These are phyloP conservation scores for Antennarius maculatus DNA, from an alignment of 2,797 vertebrate genomes.

Conservation along the genomic window DNA sequence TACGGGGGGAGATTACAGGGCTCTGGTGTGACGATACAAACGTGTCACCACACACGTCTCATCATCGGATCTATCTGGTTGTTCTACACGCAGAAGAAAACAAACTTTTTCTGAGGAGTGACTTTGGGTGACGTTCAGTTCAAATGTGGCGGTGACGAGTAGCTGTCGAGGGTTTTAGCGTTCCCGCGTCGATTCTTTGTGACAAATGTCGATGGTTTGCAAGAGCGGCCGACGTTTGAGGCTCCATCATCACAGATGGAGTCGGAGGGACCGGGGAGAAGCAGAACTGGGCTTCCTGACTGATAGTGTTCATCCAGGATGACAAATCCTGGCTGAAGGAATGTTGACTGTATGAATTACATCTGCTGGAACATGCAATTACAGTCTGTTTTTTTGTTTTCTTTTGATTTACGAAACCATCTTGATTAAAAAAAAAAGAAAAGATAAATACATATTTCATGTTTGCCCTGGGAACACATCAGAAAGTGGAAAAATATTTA, in stretches of 20 bases:
- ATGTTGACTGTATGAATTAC: constrained; percentile 30
- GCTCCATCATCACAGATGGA: constrained; percentile 44
- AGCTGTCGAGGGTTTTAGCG: constrained; percentile 21
- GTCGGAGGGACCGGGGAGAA: constrained; percentile 29
- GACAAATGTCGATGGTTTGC: constrained; percentile 46
- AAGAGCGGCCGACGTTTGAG: constrained; percentile 53
- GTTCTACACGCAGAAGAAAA: constrained; percentile 53
- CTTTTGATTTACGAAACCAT: constrained; percentile 30
- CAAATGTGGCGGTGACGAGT: constrained; percentile 27
- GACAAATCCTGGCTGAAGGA: background rate
- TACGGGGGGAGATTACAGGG: constrained; percentile 71
- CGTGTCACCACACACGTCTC: constrained; percentile 66
- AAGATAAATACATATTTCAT: constrained; percentile 19
- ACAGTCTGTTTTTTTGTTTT: background rate
- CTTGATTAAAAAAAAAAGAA: constrained; percentile 3
- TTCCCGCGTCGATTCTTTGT: constrained; percentile 37
- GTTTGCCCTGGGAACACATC: constrained; percentile 32
- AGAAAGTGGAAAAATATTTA: constrained; percentile 8
- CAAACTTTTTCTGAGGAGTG: constrained; percentile 37
- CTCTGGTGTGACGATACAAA: constrained; percentile 56
- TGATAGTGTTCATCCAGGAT: constrained; percentile 21
- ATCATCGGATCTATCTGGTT: constrained; percentile 45
- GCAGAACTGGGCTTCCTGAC: background rate
- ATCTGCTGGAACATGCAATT: constrained; percentile 36
- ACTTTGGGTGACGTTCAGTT: constrained; percentile 28